Conservation (phyloP, 1,140 invertebrate genomes). For the Gonioctena quinquepunctata region DNA sequence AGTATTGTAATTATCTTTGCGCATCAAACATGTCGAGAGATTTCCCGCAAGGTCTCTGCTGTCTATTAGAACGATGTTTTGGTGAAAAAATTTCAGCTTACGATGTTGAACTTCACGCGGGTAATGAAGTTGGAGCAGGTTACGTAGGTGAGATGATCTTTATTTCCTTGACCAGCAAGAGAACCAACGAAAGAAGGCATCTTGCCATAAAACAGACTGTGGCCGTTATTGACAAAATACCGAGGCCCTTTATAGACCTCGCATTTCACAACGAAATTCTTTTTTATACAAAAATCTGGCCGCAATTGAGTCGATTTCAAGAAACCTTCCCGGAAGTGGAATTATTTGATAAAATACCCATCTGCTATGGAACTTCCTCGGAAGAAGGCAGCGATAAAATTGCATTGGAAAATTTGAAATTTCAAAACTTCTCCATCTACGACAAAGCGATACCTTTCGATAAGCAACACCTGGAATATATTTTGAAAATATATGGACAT, state of each 20-base stretch:
- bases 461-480: not conserved
- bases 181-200: not conserved
- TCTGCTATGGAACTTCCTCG: not conserved
- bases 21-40: too few species aligned
- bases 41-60: too few species aligned
- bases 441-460: not conserved
- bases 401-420: not conserved
- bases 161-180: not conserved
- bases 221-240: not conserved
- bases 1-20: too few species aligned
- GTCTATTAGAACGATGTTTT: too few species aligned
- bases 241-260: not conserved
- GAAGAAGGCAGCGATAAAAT: not conserved
- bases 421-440: not conserved
- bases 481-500: not conserved
- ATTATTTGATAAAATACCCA: not conserved
- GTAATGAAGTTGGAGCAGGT: not conserved
- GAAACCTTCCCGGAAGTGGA: not conserved
- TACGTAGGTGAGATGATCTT: constrained; percentile 5
- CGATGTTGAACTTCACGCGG: not conserved
- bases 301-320: not conserved
- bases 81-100: too few species aligned
- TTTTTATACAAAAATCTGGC: not conserved
- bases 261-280: constrained; percentile 3
- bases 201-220: not conserved